A percentile compares a stretch with the other conserved stretches of the same genome.
Evolutionary conservation across 1,140 invertebrate genomes (phyloP).

Genomic region (Hyles vespertilio): DNA sequence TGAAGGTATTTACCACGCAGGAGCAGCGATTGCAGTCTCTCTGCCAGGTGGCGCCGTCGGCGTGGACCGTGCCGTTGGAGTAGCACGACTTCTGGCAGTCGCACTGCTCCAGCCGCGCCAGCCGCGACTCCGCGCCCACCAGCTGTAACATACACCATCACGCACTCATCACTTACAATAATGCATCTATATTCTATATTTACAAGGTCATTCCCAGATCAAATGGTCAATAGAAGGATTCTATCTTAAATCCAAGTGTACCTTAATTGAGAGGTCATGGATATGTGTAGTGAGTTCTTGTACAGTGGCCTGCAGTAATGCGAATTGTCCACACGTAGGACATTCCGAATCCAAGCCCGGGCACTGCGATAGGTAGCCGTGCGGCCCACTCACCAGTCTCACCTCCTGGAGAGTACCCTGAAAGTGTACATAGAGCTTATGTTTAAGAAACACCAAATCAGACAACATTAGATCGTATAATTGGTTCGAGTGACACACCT

Average conservation of each 20-base stretch:
- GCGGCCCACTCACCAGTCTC: conserved; percentile 86
- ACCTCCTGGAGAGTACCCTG: conserved; percentile 93
- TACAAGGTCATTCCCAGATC: no score
- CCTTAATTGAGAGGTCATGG: conserved; percentile 83
- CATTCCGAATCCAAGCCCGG: conserved; percentile 89
- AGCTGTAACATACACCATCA: conserved; percentile 76
- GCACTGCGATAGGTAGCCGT: conserved; percentile 91
- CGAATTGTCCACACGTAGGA: conserved; percentile 93
- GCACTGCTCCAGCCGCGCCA: conserved; percentile 88
- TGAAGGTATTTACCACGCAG: conserved; percentile 79
- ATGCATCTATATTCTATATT: no score
- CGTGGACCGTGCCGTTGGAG: conserved; percentile 85
- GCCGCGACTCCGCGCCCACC: conserved; percentile 83
- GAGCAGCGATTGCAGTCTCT: conserved; percentile 88
- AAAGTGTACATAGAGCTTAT: conserved; percentile 11
- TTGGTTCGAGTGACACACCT: conserved; percentile 76
- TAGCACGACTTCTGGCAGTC: conserved; percentile 92
- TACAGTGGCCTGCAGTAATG: conserved; percentile 85
- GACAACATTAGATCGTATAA: neutral
- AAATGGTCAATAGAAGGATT: no score
- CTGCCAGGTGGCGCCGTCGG: conserved; percentile 89
- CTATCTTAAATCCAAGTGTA: conserved; percentile 33
- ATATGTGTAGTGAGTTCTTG: conserved; percentile 80
- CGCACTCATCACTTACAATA: no score
- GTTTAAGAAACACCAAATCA: no score